Base-by-base conservation (phyloP, 2,113 vertebrate genomes). In the Andinoacara biseriatus region DNA sequence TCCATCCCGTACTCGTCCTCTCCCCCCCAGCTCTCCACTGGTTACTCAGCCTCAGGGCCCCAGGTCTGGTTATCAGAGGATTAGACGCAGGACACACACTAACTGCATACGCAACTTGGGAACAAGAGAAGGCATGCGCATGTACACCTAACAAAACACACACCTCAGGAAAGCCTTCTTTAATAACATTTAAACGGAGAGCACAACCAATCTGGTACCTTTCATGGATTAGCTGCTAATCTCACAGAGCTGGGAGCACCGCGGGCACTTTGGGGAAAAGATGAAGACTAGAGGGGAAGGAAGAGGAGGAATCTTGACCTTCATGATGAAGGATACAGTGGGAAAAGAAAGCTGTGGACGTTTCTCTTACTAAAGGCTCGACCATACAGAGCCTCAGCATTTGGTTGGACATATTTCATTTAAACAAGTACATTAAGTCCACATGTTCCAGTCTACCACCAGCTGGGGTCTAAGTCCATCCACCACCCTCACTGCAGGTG, bases 151-250 rank as follows among this genome's bases (percentile, higher is more conserved):
- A 52, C 76, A 40, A 76, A 43, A 72, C 80, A 77, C 92, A 87
- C 87, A 93, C 90, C 91, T 91, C 85, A 85, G 92, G 87, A 90
- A 88, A 87, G 89, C 82, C 81, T 77, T 72, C 89, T 90, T 92
- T 92, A 93, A 91, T 92, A 92, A 87, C 86, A 90, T 91, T 94
- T 89, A 93, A 92, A 94, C 81, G 54, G 82, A 88, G 89, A 86
- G 85, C 89, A 84, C 85, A 89, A 78, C 80, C 90, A 91, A 86
- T 84, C 86, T 59, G 74, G 87, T 85, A 89, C 91, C 89, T 94
- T 94, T 94, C 90, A 94, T 87, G 94, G 94, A 94, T 95, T 95
- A 95, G 78, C 86, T 58, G 87, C 89, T 95, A 95, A 95, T 95
- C 95, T 93, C 86, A 78, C 80, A 62, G 81, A 92, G 84, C 86